Base-by-base conservation (phyloP, 2,888 invertebrate species). In the Macaria notata region DNA sequence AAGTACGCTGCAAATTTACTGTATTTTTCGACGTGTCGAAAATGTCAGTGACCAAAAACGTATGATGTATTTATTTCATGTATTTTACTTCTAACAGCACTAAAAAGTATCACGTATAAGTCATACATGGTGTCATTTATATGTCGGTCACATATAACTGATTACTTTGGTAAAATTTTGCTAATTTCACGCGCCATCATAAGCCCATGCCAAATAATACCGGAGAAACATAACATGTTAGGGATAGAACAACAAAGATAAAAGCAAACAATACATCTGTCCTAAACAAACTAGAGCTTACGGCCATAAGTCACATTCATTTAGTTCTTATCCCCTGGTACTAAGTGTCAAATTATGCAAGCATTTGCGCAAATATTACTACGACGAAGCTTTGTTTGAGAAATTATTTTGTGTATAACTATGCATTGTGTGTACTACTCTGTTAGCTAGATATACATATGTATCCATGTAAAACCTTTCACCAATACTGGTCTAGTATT, bases 191-290 rank as follows among this genome's bases (percentile, higher is more conserved):
- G 19, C 19, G 19, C 19, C 19, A 7, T 30, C 30, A 41, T 31
- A 41, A 48, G 29, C 9, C 38, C 36, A 48, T 48, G 33, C 30
- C 8, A 30, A 52, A 53, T 49, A 50, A 58, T 39, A 61, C 62
- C 56, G 61, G 56, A 58, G 50, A 62, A 67, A 64, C 66, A 68
- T 67, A 70, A 65, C 62, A 63, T 55, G 63, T 57, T 62, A 60
- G 58, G 68, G 68, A 68, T 68, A 68, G 64, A 72, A 75, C 70
- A 70, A 70, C 70, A 73, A 71, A 75, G 70, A 69, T 62, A 64
- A 68, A 71, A 62, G 68, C 66, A 71, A 69, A 69, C 64, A 69
- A 41, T n/a, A 41, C 41, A 41, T 65, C 57, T 49, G 63, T 65
- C 66, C 68, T 68, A 68, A 66, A 54, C 64, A 68, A 68, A 66